These are phyloP conservation scores for Aleiodes sp. DNA, from an alignment of 1,140 invertebrate species.

Conservation along the genomic window DNA sequence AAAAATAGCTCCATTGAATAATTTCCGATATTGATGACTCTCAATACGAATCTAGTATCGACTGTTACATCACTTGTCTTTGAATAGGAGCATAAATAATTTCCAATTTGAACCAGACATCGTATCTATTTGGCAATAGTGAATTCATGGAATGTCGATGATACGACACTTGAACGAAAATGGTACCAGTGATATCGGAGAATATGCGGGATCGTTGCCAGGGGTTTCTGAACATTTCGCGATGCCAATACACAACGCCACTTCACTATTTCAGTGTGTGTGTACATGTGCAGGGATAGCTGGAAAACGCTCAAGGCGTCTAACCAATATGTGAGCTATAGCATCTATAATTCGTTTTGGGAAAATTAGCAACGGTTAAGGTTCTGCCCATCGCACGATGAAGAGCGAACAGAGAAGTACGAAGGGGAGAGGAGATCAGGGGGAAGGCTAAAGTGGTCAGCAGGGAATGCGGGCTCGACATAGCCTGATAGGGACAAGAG, in stretches of 20 bases:
- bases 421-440: too few species aligned
- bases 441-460: not conserved
- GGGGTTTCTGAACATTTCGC: conserved; percentile 13
- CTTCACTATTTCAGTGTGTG: not conserved
- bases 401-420: too few species aligned
- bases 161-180: conserved; percentile 13
- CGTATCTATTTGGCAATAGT: conserved; percentile 29
- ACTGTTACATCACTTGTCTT: conserved; percentile 1
- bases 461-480: not conserved
- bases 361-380: conserved; percentile 36
- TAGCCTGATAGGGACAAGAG: not conserved
- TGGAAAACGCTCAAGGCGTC: conserved; percentile 22
- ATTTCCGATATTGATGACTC: too few species aligned
- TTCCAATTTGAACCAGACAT: not conserved
- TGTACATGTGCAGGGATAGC: not conserved
- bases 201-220: not conserved
- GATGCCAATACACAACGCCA: not conserved
- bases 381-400: conserved; percentile 16
- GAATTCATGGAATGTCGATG: conserved; percentile 36
- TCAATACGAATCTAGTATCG: too few species aligned
- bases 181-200: not conserved
- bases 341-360: conserved; percentile 34
- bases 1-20: not conserved
- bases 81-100: not conserved
- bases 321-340: conserved; percentile 24